Percentiles rank a stretch among this genome's conserved stretches.
These are phyloP conservation scores for Trogon surrucura DNA, from an alignment of 2,113 vertebrate genomes.

Conservation along the genomic window DNA sequence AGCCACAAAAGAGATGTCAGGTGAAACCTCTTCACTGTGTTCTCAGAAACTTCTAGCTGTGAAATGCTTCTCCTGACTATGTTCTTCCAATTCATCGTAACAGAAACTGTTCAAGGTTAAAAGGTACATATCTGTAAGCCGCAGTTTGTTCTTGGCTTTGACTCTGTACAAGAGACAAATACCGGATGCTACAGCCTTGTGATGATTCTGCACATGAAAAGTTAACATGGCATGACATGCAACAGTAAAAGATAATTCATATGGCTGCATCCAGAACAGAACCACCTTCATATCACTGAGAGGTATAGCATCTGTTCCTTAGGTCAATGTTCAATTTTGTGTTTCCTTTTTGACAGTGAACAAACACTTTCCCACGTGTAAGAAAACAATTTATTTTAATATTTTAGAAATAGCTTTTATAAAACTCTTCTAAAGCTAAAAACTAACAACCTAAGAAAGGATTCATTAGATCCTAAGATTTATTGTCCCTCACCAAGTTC, in stretches of 20 bases:
- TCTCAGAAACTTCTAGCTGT: constrained; percentile 24
- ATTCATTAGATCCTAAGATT: background rate
- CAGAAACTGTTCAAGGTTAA: constrained; percentile 56
- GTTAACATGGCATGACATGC: background rate
- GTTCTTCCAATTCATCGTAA: background rate
- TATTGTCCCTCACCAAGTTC: background rate
- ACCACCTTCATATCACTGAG: background rate
- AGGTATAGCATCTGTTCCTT: background rate
- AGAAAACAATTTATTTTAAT: background rate
- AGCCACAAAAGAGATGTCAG: constrained; percentile 48
- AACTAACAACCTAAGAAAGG: background rate
- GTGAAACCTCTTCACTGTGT: constrained; percentile 10
- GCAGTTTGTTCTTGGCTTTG: constrained; percentile 31
- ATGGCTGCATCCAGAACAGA: background rate
- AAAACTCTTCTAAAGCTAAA: background rate
- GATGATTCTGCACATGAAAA: background rate
- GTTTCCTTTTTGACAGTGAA: background rate
- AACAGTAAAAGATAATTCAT: background rate
- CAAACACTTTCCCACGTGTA: background rate
- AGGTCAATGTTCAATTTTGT: background rate
- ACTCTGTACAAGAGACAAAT: background rate
- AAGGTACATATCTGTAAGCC: background rate
- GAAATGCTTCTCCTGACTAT: background rate
- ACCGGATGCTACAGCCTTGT: constrained; percentile 24
- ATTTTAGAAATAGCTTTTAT: background rate